Conservation (phyloP, 2,113 vertebrate genomes). For the Alectura lathami region DNA sequence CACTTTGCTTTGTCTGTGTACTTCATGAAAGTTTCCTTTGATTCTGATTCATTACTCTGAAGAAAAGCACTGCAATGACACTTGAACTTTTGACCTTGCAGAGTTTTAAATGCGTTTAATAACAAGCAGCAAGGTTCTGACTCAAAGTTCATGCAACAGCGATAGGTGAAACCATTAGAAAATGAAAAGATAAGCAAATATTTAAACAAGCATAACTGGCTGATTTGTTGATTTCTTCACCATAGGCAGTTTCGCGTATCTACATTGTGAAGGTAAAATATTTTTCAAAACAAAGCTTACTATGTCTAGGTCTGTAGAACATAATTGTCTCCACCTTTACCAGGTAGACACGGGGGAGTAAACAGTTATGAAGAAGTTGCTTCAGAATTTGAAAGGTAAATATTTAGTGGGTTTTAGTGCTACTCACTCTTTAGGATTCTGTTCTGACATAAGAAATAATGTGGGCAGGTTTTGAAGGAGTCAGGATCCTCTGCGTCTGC, state of each 20-base stretch:
- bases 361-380: not conserved
- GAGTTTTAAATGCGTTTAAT: not conserved
- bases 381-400: not conserved
- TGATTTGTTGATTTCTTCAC: not conserved
- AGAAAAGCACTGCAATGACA: not conserved
- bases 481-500: not conserved
- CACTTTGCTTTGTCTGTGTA: not conserved
- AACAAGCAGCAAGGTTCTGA: not conserved
- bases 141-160: not conserved
- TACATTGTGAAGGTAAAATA: not conserved
- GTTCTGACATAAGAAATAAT: not conserved
- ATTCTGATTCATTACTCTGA: not conserved
- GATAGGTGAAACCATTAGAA: not conserved
- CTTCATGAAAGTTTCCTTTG: not conserved
- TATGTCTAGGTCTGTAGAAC: not conserved
- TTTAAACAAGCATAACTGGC: not conserved
- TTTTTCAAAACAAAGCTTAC: not conserved
- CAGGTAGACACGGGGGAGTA: not conserved
- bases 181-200: not conserved
- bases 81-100: not conserved
- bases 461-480: not conserved
- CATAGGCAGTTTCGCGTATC: fast-evolving
- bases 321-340: not conserved
- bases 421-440: not conserved
- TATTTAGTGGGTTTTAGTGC: not conserved